These are phyloP conservation scores for Nowickia ferox DNA, from an alignment of 2,888 invertebrate genomes.

Conservation along the genomic window DNA sequence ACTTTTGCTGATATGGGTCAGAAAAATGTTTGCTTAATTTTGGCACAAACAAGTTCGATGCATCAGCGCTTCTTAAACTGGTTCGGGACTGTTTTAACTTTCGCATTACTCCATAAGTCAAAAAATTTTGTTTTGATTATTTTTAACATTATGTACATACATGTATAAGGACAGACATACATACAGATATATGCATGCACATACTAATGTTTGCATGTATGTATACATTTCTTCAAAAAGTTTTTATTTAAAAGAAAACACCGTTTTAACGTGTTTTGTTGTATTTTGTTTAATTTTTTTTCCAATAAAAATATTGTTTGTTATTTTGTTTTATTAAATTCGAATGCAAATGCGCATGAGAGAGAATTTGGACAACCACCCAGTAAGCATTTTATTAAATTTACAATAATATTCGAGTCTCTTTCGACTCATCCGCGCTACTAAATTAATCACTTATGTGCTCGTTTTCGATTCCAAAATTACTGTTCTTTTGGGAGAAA, in stretches of 20 bases:
- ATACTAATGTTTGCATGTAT: conserved; percentile 1
- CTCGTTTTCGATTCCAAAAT: too few species aligned
- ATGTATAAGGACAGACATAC: background rate
- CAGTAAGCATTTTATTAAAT: background rate
- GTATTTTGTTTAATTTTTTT: conserved; percentile 27
- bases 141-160: conserved; percentile 8
- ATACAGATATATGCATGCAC: background rate
- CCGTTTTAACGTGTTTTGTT: background rate
- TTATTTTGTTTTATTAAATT: conserved; percentile 70
- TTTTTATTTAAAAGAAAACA: background rate
- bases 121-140: conserved; percentile 35
- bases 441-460: too few species aligned
- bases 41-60: background rate
- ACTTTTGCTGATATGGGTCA: background rate
- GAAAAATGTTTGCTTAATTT: background rate
- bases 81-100: conserved; percentile 70
- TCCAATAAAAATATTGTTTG: conserved; percentile 46
- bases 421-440: too few species aligned
- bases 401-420: too few species aligned
- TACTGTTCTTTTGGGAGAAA: too few species aligned
- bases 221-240: background rate
- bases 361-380: conserved; percentile 43
- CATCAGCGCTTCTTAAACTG: background rate
- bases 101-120: conserved; percentile 28
- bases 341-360: conserved; percentile 80